Base-by-base conservation (phyloP, 2,888 invertebrate genomes). In the Marronus borbonicus region DNA sequence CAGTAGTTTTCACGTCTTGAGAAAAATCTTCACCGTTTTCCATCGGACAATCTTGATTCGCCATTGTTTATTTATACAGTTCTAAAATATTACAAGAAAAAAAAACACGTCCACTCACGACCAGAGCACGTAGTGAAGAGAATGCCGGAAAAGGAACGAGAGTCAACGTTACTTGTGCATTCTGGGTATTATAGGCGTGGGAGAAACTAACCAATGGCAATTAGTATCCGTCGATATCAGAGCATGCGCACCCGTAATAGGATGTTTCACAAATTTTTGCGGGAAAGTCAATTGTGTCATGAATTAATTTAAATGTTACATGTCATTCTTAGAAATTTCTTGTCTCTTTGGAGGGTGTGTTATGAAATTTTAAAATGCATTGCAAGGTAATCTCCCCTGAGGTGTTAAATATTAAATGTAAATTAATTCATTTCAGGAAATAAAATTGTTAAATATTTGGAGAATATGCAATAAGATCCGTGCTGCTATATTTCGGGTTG, bases 381-480 rank as follows among this genome's bases (percentile, higher is more conserved):
- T 85, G 83, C 81, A 86, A 86, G 82, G 86, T 86, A 80, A 60
- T 36, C 78, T 1, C 0, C 12, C 2, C 8, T 44, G 8, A 8
- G 44, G 8, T 12, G 12, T 8, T 36, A 68, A 52, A 62, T n/a
- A 14, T 24, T 28, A 31, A 2, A 3, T 75, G 49, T 24, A 44
- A 44, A 44, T 44, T 44, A 1, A 69, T 52, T 50, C 52, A 24
- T 80, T 74, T 72, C 80, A 88, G 88, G 83, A 88, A 86, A 85
- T 89, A 74, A 88, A 88, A 76, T 88, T 94, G 80, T 91, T 92
- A 66, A 93, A 94, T 87, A 92, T 95, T 76, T 95, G 95, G 95
- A 91, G 94, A 85, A 93, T 93, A 31, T 95, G 94, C 89, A 94
- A 95, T 88, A 95, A 95, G 90, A 94, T 95, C 86, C 92, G 94